Conservation (phyloP, 2,888 invertebrate genomes). For the Conus canariensis region DNA sequence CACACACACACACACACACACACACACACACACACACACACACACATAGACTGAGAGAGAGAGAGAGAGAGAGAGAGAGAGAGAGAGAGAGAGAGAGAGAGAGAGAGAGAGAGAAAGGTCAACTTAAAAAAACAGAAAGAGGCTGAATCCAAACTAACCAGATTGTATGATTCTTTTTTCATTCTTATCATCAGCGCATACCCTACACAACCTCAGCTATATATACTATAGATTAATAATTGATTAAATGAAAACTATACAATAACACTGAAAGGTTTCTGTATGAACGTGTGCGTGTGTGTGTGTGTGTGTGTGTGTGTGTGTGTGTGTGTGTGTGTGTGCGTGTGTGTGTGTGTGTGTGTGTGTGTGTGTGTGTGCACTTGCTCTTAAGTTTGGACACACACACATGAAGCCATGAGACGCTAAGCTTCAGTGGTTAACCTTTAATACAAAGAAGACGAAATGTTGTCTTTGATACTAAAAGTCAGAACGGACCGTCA, state of each 20-base stretch:
- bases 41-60: neutral
- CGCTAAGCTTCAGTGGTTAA: no score
- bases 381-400: no score
- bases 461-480: no score
- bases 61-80: constrained; percentile 6
- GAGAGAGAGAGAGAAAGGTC: neutral
- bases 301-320: neutral
- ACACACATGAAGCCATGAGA: no score
- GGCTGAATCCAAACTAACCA: neutral
- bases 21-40: constrained; percentile 5
- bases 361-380: neutral
- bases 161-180: no score
- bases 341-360: constrained; percentile 2
- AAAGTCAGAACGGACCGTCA: no score
- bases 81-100: neutral
- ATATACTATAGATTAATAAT: no score
- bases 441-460: no score
- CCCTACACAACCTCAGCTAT: no score
- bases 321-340: constrained; percentile 10
- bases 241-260: no score
- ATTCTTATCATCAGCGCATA: no score
- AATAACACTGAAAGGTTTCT: neutral
- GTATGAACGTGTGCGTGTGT: neutral
- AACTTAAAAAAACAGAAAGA: neutral
- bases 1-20: constrained; percentile 18